Evolutionary conservation across 2,888 invertebrate genomes (phyloP).

Genomic region (Hyppa rectilinea): DNA sequence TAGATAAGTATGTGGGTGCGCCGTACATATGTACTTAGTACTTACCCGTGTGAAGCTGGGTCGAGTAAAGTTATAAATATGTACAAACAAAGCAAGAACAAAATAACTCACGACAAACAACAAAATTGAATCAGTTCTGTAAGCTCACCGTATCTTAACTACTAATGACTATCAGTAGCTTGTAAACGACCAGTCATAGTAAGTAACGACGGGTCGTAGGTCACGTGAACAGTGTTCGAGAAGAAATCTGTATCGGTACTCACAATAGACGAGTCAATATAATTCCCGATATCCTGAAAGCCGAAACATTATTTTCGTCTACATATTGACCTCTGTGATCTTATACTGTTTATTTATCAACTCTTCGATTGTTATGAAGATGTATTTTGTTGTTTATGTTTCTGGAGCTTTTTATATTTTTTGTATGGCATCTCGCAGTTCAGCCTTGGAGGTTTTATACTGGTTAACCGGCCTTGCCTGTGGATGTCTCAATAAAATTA

Average conservation of each 20-base stretch:
- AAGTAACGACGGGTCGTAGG: conserved; percentile 47
- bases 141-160: conserved; percentile 41
- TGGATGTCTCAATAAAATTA: too few relatives aligned
- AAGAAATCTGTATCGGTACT: conserved; percentile 49
- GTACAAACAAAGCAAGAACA: not conserved
- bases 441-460: too few relatives aligned
- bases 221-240: conserved; percentile 43
- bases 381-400: not conserved
- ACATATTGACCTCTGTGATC: conserved; percentile 22
- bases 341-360: conserved; percentile 40
- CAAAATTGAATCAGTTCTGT: conserved; percentile 37
- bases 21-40: too few relatives aligned
- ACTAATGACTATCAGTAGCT: conserved; percentile 41
- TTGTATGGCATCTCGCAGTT: too few relatives aligned
- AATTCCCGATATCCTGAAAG: conserved; percentile 27
- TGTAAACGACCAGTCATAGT: conserved; percentile 38
- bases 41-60: too few relatives aligned
- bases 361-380: conserved; percentile 6
- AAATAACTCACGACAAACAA: conserved; percentile 25
- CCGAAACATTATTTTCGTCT: conserved; percentile 9
- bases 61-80: too few relatives aligned
- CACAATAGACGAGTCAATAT: conserved; percentile 10
- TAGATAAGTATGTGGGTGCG: too few relatives aligned
- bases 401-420: not conserved
- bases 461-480: too few relatives aligned